Percentiles rank a stretch among this genome's conserved stretches.
Evolutionary conservation across 2,113 vertebrate genomes (phyloP).

Genomic region (Aramus guarauna): DNA sequence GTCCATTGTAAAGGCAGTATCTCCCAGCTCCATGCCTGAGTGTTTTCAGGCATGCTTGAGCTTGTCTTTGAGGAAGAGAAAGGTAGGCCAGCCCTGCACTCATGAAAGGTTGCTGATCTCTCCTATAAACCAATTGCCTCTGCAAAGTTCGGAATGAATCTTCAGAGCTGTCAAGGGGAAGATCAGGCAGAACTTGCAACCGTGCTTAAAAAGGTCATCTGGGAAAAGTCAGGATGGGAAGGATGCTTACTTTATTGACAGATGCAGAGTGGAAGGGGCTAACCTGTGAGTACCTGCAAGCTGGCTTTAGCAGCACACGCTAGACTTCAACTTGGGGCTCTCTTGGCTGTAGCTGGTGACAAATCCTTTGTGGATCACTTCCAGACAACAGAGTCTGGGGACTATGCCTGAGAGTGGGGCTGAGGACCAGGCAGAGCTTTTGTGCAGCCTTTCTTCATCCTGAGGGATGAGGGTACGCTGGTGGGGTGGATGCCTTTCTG

Average conservation of each 20-base stretch:
- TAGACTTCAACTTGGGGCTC: neutral
- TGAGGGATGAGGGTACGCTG: neutral
- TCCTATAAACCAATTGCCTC: neutral
- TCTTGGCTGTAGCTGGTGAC: neutral
- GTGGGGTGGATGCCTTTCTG: neutral
- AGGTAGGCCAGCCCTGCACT: neutral
- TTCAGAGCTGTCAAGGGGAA: constrained; percentile 46
- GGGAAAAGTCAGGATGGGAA: constrained; percentile 37
- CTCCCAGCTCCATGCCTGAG: fast-evolving
- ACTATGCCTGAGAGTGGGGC: neutral
- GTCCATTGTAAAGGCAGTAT: neutral
- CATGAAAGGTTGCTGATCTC: constrained; percentile 15
- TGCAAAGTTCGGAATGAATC: neutral
- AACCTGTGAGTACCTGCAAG: neutral
- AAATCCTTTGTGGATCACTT: neutral
- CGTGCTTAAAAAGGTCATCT: constrained; percentile 45
- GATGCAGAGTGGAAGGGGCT: neutral
- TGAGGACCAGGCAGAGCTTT: neutral
- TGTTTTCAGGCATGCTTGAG: neutral
- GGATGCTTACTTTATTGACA: neutral
- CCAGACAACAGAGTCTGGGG: neutral
- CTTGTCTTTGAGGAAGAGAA: neutral
- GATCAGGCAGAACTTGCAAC: neutral
- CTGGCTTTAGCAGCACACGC: neutral
- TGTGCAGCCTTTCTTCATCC: neutral